Evolutionary conservation across 2,797 vertebrate genomes (phyloP).

Genomic region (Neomorphus geoffroyi): DNA sequence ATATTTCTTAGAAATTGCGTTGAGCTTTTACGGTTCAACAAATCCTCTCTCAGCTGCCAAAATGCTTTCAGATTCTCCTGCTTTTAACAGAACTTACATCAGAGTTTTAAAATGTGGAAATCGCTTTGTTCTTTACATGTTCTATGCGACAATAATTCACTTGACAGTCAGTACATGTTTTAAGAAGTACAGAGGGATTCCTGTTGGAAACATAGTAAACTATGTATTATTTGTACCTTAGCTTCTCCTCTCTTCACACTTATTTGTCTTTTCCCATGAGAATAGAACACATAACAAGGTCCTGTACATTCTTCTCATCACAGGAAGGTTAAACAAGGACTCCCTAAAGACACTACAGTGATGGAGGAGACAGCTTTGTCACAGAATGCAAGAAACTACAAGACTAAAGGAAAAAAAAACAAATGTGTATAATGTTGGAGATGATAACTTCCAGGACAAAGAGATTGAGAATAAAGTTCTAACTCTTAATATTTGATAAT

Average conservation of each 20-base stretch:
- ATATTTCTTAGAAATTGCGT: not conserved
- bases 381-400: not conserved
- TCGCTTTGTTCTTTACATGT: not conserved
- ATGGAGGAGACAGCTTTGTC: not conserved
- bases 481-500: not conserved
- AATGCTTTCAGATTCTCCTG: not conserved
- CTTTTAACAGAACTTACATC: not conserved
- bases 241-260: not conserved
- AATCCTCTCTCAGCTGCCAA: not conserved
- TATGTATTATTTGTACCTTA: not conserved
- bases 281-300: not conserved
- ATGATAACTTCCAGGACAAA: not conserved
- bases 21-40: not conserved
- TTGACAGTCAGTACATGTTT: not conserved
- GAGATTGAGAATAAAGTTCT: not conserved
- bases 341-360: not conserved
- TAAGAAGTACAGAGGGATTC: not conserved
- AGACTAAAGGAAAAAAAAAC: not conserved
- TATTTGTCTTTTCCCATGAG: not conserved
- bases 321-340: not conserved
- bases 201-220: not conserved
- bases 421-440: not conserved
- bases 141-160: not conserved
- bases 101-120: not conserved
- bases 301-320: not conserved